These are phyloP conservation scores for Yponomeuta cagnagella DNA, from an alignment of 2,888 invertebrate species.

Conservation along the genomic window DNA sequence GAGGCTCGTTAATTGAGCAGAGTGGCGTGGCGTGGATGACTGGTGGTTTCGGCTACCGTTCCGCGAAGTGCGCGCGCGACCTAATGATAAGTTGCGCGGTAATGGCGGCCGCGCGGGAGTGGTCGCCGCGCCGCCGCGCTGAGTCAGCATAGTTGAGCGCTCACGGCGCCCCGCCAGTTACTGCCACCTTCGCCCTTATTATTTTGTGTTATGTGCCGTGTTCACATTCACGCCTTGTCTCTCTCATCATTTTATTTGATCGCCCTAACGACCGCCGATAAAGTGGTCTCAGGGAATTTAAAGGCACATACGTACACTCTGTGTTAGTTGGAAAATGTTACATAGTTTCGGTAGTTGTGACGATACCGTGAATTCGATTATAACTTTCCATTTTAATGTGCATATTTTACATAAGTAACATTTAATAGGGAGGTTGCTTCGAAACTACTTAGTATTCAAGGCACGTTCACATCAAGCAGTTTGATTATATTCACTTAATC, in stretches of 20 bases:
- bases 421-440: constrained; percentile 10
- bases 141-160: constrained; percentile 66
- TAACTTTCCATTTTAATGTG: background rate
- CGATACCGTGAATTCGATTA: background rate
- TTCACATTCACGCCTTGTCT: background rate
- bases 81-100: constrained; percentile 55
- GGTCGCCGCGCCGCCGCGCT: constrained; percentile 37
- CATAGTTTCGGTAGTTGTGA: background rate
- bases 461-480: constrained; percentile 54
- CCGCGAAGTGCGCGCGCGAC: constrained; percentile 64
- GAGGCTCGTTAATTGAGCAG: constrained; percentile 58
- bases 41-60: constrained; percentile 46
- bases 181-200: constrained; percentile 29
- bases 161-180: constrained; percentile 42
- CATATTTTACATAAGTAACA: background rate
- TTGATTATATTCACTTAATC: constrained; percentile 69
- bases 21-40: constrained; percentile 53
- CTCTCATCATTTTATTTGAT: constrained; percentile 5
- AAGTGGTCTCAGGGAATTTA: background rate
- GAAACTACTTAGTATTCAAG: constrained; percentile 27
- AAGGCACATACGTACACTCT: background rate
- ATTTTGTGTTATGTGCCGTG: constrained; percentile 11
- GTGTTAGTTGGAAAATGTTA: background rate
- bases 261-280: constrained; percentile 2
- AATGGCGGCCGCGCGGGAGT: constrained; percentile 51